Percentiles rank a stretch among this genome's conserved stretches.
phyloP scores from a whole-genome alignment of 1,140 invertebrate species.

The Arion vulgaris region DNA sequence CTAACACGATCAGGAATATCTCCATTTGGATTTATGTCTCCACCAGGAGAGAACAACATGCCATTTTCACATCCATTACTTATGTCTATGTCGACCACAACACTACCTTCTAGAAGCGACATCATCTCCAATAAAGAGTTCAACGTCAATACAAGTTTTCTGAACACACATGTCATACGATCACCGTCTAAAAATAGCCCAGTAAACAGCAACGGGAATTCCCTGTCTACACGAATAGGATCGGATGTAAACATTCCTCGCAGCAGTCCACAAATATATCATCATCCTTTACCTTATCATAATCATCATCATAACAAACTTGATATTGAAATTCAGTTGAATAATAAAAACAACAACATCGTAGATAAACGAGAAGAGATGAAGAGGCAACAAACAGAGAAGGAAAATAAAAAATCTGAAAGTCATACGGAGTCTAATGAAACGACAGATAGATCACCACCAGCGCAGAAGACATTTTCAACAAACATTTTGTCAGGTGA shows the following conservation, averaged over 20 bases:
- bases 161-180: neutral
- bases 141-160: neutral
- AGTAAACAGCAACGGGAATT: neutral
- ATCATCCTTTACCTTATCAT: neutral
- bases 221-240: neutral
- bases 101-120: neutral
- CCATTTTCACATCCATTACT: neutral
- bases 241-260: neutral
- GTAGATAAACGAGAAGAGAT: neutral
- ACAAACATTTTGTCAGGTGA: neutral
- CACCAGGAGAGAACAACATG: conserved; percentile 5
- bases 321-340: neutral
- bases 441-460: conserved; percentile 31
- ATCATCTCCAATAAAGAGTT: neutral
- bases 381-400: neutral
- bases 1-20: neutral
- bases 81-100: neutral
- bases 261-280: neutral
- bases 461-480: conserved; percentile 22
- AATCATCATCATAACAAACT: neutral
- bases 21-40: conserved; percentile 33
- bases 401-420: too few species aligned
- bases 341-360: neutral
- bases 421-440: neutral
- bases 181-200: neutral